Base-by-base conservation (phyloP, 2,888 invertebrate genomes). In the Xestia c-nigrum region DNA sequence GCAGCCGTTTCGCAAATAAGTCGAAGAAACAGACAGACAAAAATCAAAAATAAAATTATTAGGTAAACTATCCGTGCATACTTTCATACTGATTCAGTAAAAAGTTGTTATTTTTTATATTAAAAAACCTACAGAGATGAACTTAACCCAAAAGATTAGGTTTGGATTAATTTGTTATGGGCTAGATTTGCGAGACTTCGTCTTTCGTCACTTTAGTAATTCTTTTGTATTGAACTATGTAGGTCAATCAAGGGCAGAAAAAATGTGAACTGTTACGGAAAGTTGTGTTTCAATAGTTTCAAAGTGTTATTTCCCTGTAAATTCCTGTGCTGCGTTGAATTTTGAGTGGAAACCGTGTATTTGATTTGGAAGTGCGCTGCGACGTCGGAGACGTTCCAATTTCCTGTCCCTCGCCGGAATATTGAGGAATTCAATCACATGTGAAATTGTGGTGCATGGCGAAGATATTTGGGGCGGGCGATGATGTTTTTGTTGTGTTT, bases 311-410 rank as follows among this genome's bases (percentile, higher is more conserved):
- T 61, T 43, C 21, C n/a, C 21, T 57, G 14, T 55, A 66, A 70
- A 79, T 73, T 59, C 63, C 55, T 59, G 31, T 69, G 21, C 31
- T 46, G 21, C 57, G 40, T 46, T 67, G 81, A 80, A 82, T 72
- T 84, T 72, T 72, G 59, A 84, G 55, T 64, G n/a, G 31, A 50
- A 68, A 61, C 31, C 68, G 64, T 76, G 67, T 57, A 72, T 83
- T 84, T 72, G 82, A 84, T 61, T 66, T 57, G 57, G 55, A 50
- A 55, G 46, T 68, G 50, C 71, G 70, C 65, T 40, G 6, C 64
- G n/a, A 24, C 52, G 66, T 19, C 40, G 65, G 64, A 77, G 85
- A 83, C 85, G 84, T 81, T 79, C 74, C 83, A 84, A 86, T 87
- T 85, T 81, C 85, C 47, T 61, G 82, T 59, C 57, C 63, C 68